These are phyloP conservation scores for Pao palembangensis DNA, from an alignment of 2,113 vertebrate species.

Conservation along the genomic window DNA sequence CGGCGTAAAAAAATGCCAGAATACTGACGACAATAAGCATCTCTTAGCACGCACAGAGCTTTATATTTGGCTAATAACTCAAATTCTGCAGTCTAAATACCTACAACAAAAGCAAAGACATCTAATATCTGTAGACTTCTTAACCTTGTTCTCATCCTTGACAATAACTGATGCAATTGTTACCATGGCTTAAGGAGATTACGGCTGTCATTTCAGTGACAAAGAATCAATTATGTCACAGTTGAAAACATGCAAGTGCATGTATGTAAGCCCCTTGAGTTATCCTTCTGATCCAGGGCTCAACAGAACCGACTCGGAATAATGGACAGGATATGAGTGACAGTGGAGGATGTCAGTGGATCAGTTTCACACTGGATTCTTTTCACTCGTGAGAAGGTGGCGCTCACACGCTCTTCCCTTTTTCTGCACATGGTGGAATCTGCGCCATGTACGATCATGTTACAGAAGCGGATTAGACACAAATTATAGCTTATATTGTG, in stretches of 20 bases:
- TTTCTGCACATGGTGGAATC: slow-evolving; percentile 18
- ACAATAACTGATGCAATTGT: slow-evolving; percentile 20
- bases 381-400: slow-evolving; percentile 19
- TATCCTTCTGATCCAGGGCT: slow-evolving; percentile 44
- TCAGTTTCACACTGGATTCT: slow-evolving; percentile 16
- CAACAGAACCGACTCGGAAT: slow-evolving; percentile 20
- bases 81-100: no score
- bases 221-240: slow-evolving; percentile 13
- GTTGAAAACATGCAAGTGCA: slow-evolving; percentile 17
- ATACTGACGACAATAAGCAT: not conserved
- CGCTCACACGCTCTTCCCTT: slow-evolving; percentile 21
- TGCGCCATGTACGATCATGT: slow-evolving; percentile 16
- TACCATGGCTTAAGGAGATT: slow-evolving; percentile 26
- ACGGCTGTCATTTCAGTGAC: slow-evolving; percentile 15
- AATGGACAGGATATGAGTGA: slow-evolving; percentile 12
- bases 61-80: not conserved
- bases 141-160: slow-evolving; percentile 3
- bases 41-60: not conserved
- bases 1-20: no score
- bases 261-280: slow-evolving; percentile 24
- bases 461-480: slow-evolving; percentile 8
- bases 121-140: not conserved
- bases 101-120: no score
- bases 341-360: slow-evolving; percentile 15
- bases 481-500: no score